phyloP scores from a whole-genome alignment of 2,797 vertebrate species.

The Gymnopithys bicolor region DNA sequence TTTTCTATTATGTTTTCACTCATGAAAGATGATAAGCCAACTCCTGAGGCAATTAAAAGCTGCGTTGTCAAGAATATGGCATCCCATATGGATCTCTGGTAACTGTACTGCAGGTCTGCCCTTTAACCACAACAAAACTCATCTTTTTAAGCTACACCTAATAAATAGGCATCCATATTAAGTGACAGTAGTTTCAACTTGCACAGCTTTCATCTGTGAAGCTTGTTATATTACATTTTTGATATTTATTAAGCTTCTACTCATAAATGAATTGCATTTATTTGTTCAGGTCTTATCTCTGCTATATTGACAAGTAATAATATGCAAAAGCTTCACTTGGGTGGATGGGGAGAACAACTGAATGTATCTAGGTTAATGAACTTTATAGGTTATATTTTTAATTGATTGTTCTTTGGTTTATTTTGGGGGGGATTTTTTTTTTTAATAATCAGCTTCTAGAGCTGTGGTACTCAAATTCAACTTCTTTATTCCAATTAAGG shows the following conservation, averaged over 20 bases:
- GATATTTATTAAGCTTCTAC: background rate
- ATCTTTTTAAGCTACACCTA: background rate
- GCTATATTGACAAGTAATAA: background rate
- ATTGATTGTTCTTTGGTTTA: background rate
- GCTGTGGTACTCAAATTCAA: background rate
- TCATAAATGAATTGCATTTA: background rate
- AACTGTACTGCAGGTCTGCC: background rate
- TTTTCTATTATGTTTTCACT: background rate
- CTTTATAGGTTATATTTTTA: background rate
- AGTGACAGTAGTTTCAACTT: background rate
- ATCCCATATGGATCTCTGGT: conserved; percentile 35
- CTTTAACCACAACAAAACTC: background rate
- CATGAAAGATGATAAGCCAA: conserved; percentile 18
- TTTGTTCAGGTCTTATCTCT: background rate
- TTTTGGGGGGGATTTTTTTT: background rate
- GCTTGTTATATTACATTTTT: background rate
- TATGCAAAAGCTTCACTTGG: background rate
- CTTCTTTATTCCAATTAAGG: conserved; percentile 48
- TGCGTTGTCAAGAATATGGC: conserved; percentile 51
- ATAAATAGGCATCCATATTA: background rate
- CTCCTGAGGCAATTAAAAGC: conserved; percentile 14
- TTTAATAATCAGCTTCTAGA: conserved; percentile 14
- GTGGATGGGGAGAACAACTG: background rate
- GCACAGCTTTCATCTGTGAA: background rate
- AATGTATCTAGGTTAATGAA: background rate